Conservation (phyloP, 2,797 vertebrate species). For the Miichthys miiuy region DNA sequence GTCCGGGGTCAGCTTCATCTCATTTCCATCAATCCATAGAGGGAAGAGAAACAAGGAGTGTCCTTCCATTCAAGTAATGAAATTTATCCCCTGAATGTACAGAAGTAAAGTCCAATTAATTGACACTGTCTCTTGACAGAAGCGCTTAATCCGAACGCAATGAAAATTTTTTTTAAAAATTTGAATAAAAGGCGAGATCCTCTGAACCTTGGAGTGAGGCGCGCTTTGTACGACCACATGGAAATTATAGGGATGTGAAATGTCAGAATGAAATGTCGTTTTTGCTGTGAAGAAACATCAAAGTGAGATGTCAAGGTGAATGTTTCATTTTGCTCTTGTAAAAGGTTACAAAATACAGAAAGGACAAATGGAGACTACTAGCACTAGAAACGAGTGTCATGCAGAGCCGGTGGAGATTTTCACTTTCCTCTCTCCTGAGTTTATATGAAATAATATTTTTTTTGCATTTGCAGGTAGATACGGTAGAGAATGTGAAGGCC, state of each 20-base stretch:
- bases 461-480: constrained; percentile 14
- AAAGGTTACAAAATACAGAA: constrained; percentile 64
- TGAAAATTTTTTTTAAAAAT: constrained; percentile 43
- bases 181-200: constrained; percentile 54
- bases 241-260: constrained; percentile 63
- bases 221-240: constrained; percentile 37
- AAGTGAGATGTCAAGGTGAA: constrained; percentile 70
- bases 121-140: constrained; percentile 67
- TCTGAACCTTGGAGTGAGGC: constrained; percentile 43
- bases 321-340: constrained; percentile 64
- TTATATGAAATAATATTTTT: constrained; percentile 4
- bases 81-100: constrained; percentile 61
- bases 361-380: constrained; percentile 48
- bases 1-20: constrained; percentile 72
- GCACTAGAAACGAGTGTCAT: constrained; percentile 28
- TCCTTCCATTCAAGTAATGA: constrained; percentile 70
- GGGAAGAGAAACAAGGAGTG: constrained; percentile 58
- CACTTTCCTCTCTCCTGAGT: neutral
- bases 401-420: constrained; percentile 24
- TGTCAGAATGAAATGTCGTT: constrained; percentile 62
- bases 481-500: neutral
- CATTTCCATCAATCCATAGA: constrained; percentile 72
- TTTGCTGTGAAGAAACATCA: constrained; percentile 61
- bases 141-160: constrained; percentile 57
- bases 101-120: constrained; percentile 72